phyloP scores from a whole-genome alignment of 2,888 invertebrate species.

The Rapana venosa region DNA sequence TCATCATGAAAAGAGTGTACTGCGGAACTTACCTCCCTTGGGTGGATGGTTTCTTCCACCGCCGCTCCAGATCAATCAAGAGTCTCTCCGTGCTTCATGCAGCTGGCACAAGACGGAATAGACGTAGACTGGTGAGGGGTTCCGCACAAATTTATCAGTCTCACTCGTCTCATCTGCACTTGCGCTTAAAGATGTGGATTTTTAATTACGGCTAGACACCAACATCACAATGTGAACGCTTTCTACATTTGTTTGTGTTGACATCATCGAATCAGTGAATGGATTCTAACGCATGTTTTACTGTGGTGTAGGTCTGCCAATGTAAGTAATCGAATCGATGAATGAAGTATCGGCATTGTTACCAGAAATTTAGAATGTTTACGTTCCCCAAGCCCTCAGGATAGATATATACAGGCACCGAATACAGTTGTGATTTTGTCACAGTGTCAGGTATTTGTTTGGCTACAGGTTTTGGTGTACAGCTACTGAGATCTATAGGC shows the following conservation, averaged over 20 bases:
- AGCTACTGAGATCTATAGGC: too few species aligned
- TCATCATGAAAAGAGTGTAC: background rate
- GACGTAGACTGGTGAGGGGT: constrained; percentile 15
- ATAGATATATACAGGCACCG: too few species aligned
- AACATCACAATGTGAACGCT: constrained; percentile 30
- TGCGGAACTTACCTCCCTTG: constrained; percentile 15
- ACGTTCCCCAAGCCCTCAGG: too few species aligned
- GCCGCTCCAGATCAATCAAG: background rate
- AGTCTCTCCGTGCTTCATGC: background rate
- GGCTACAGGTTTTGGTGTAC: too few species aligned
- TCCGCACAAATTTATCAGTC: background rate
- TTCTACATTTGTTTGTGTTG: background rate
- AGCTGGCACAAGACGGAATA: background rate
- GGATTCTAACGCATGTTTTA: constrained; percentile 16
- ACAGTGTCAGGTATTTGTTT: too few species aligned
- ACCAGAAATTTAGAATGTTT: too few species aligned
- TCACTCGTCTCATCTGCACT: background rate
- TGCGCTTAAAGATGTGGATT: constrained; percentile 15
- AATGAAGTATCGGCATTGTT: too few species aligned
- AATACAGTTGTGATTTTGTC: too few species aligned
- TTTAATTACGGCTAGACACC: constrained; percentile 2
- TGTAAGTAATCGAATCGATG: constrained; percentile 28
- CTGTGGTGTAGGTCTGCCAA: background rate
- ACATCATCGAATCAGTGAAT: background rate
- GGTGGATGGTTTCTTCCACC: background rate